Percentiles rank a stretch among this genome's conserved stretches.
Evolutionary conservation across 2,888 invertebrate species (phyloP).

Genomic region (Pachycephus smyrnensis): DNA sequence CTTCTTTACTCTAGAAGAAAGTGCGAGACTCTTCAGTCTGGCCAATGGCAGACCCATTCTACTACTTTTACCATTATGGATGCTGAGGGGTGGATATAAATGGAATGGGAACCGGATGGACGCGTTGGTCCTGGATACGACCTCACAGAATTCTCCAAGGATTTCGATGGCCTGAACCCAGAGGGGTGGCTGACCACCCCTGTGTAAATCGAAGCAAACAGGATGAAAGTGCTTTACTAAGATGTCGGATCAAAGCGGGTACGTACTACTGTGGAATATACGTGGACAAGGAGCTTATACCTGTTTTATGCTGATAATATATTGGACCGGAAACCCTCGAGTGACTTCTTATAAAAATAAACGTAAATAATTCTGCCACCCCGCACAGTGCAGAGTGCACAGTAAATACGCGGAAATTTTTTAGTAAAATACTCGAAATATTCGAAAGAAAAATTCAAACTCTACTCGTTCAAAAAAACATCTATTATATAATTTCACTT

Average conservation of each 20-base stretch:
- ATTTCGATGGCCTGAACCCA: conserved; percentile 10
- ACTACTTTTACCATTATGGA: neutral
- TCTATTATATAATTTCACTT: neutral
- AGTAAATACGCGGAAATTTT: too few species aligned
- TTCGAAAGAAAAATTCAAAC: neutral
- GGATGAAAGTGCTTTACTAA: conserved; percentile 23
- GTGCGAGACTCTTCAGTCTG: neutral
- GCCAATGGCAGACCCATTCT: neutral
- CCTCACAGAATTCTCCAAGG: conserved; percentile 15
- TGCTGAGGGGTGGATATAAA: neutral
- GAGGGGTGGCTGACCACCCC: neutral
- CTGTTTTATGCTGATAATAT: conserved; percentile 35
- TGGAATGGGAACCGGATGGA: neutral
- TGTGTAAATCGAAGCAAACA: conserved; percentile 14
- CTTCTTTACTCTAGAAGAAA: neutral
- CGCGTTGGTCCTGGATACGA: neutral
- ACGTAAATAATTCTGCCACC: neutral
- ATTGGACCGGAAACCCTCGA: neutral
- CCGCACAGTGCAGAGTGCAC: neutral
- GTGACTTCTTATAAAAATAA: neutral
- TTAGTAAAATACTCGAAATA: too few species aligned
- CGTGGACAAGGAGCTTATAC: conserved; percentile 34
- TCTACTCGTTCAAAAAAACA: neutral
- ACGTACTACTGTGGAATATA: conserved; percentile 19
- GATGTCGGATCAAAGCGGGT: conserved; percentile 21